Base-by-base conservation (phyloP, 2,888 invertebrate species). In the Spialia ferax region DNA sequence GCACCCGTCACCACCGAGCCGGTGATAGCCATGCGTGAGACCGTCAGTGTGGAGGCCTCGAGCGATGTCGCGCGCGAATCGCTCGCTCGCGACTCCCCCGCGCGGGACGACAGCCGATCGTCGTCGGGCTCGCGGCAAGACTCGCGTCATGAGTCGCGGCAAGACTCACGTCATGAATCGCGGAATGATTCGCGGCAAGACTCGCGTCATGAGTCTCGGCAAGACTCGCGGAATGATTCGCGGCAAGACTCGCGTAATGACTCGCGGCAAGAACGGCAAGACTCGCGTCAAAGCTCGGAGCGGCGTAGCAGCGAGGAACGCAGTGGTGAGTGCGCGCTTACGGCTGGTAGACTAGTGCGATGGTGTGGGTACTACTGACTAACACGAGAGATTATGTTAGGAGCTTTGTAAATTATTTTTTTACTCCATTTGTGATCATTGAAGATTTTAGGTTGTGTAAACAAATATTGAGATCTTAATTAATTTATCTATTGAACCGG, bases 141-240 rank as follows among this genome's bases (percentile, higher is more conserved):
- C 52, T 52, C 0, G 29, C 5, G 75, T 71, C 67, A 63, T 75
- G 59, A 71, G 69, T 61, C 35, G 32, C 35, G 35, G 94, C 1
- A 1, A 5, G 45, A 15, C 45, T 11, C 2, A 4, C 15, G 15
- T n/a, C 1, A 1, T 18, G 45, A 1, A 5, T 1, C 11, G 20
- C 55, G 57, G 35, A 0, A 13, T 23, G 52, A 15, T 32, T 11
- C n/a, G 13, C 1, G 54, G 13, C 18, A 22, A 23, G 32, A 2
- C 26, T 26, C 26, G 26, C 26, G 4, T 2, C n/a, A 7, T 5
- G 52, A 15, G 0, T 55, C 32, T 15, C 15, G 13, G 22, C 15
- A 10, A 15, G 48, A 29, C 18, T 38, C 45, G 66, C 50, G 45
- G 5, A 3, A 2, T 5, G 45, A 7, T n/a, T n/a, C 38, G 42